A percentile compares a stretch with the other conserved stretches of the same genome.
phyloP scores from a whole-genome alignment of 2,888 invertebrate species.

The Geophilus truncorum region DNA sequence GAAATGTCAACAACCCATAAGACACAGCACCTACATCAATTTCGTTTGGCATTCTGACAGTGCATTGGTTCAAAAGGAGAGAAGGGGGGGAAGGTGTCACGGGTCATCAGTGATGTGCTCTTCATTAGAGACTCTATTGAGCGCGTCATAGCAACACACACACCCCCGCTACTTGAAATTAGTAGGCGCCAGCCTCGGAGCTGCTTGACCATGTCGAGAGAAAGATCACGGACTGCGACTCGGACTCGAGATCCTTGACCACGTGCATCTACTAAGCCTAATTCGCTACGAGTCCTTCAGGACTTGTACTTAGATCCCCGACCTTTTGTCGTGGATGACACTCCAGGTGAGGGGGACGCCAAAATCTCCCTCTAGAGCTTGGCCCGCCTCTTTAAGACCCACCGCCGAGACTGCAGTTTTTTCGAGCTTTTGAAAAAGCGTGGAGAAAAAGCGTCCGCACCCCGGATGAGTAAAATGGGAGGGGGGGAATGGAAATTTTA shows the following conservation, averaged over 20 bases:
- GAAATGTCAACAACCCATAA: background rate
- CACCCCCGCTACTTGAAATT: background rate
- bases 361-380: background rate
- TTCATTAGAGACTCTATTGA: slow-evolving; percentile 22
- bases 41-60: background rate
- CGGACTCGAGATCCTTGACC: background rate
- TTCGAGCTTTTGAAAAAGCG: background rate
- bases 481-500: background rate
- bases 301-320: slow-evolving; percentile 11
- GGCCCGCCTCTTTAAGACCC: slow-evolving; percentile 17
- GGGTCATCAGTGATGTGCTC: slow-evolving; percentile 27
- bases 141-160: slow-evolving; percentile 21
- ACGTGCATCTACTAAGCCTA: slow-evolving; percentile 12
- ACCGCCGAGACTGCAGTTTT: background rate
- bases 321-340: slow-evolving; percentile 23
- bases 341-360: slow-evolving; percentile 21
- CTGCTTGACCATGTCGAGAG: background rate
- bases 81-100: background rate
- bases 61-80: background rate
- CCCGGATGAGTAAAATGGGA: background rate
- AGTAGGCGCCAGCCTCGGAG: background rate
- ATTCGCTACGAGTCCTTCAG: slow-evolving; percentile 4
- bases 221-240: background rate
- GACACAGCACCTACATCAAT: background rate
- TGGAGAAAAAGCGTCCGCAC: background rate